Base-by-base conservation (phyloP, 1,140 invertebrate species). In the Drosophila athabasca region DNA sequence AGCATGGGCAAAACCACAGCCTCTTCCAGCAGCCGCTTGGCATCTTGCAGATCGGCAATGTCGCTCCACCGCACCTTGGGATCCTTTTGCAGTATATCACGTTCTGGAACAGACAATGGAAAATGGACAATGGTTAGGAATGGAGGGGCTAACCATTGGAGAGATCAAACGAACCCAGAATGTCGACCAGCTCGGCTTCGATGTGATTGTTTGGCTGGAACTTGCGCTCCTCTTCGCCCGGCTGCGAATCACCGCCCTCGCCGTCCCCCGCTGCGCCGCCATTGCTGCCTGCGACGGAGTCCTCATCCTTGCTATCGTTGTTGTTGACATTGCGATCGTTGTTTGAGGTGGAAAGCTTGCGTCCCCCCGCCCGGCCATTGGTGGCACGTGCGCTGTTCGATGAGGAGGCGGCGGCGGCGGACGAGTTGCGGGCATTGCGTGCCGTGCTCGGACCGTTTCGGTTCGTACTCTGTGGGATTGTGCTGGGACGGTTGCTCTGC, bases 1-100 rank as follows among this genome's bases (percentile, higher is more conserved):
- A 97, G 96, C 95, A 99, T 97, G 7, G 99, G 99, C 79, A 99
- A 93, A 15, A 99, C 98, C 17, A 99, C 98, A 54, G 99, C 98
- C 94, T 99, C 99, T 92, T 99, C 97, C 17, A 99, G 92, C 31
- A 99, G 92, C 70, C 97, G 93, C 92, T 99, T 99, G 2, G 98
- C 98, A 91, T 99, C 98, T 17, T 96, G 93, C 49, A 99, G 93
- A 93, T 99, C 98, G 9, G 98, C 98, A 91, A 99, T 99, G 92
- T 99, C 98, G 90, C 97, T 96, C 98, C 98, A 99, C 85, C 95
- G 94, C 69, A 99, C 97, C 92, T 98, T 98, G 15, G 98, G 97
- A 93, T 99, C 98, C 92, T 98, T 98, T 93, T 99, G 98, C 64
- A 99, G 95, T 92, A 99, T 99, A 93, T 99, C 98, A 90, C 98